These are phyloP conservation scores for Epinotia ramella DNA, from an alignment of 2,888 invertebrate genomes.

Conservation along the genomic window DNA sequence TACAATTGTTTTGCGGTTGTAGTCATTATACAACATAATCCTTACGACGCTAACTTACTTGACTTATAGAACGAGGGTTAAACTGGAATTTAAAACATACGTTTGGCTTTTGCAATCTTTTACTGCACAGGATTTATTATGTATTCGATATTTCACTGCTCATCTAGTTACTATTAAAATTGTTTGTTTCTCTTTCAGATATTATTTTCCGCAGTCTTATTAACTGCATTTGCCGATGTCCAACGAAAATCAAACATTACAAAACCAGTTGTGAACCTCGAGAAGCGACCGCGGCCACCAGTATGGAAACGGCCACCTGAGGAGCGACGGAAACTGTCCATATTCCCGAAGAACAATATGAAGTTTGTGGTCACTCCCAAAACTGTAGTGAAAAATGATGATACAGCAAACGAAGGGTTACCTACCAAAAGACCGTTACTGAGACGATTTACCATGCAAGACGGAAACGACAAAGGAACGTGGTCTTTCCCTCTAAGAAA, in stretches of 20 bases:
- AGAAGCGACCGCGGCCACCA: not conserved
- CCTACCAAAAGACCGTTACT: constrained; percentile 51
- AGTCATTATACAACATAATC: too few species aligned
- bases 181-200: constrained; percentile 15
- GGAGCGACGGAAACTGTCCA: constrained; percentile 50
- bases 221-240: constrained; percentile 26
- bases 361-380: constrained; percentile 54
- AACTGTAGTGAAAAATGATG: constrained; percentile 45
- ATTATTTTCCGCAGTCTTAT: not conserved
- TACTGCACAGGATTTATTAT: too few species aligned
- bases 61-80: too few species aligned
- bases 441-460: constrained; percentile 48
- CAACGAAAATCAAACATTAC: constrained; percentile 23
- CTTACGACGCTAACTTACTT: too few species aligned
- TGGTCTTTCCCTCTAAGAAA: constrained; percentile 39
- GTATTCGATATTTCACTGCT: too few species aligned
- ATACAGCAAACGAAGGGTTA: constrained; percentile 33
- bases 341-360: constrained; percentile 56
- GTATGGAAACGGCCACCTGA: constrained; percentile 44
- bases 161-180: not conserved
- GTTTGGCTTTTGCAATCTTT: too few species aligned
- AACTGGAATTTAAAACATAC: too few species aligned
- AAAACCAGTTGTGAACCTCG: constrained; percentile 27
- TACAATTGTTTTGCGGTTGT: too few species aligned
- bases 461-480: constrained; percentile 15